Base-by-base conservation (phyloP, 2,888 invertebrate species). In the Calameuta idolon region DNA sequence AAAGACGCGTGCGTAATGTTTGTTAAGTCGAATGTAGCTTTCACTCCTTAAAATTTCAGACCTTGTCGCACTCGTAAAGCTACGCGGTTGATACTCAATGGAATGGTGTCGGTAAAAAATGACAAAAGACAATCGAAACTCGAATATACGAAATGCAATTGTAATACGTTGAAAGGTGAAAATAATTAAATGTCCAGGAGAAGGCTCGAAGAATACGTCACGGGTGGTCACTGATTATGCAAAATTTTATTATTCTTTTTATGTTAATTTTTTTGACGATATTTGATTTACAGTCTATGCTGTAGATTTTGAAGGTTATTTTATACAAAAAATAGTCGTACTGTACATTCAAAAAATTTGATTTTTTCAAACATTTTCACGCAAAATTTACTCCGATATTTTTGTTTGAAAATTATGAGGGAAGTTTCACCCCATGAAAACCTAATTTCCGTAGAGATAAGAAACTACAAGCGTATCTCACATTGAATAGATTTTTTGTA, bases 21-120 rank as follows among this genome's bases (percentile, higher is more conserved):
- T 85, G 83, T 81, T 82, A 81, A 85, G 81, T 40, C 55, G 15
- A 15, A 55, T 23, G 55, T 55, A 80, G 85, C 85, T 85, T 85
- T 85, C 85, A 85, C 85, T 77, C 55, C 68, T 33, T 33, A 69
- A 55, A 79, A 79, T 76, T 79, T 79, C 76, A 30, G 40, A 35
- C 76, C 73, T 77, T 77, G 74, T 79, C 74, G 11, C 11, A 23
- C 55, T 55, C 55, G 15, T 55, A 55, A 55, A 5, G 40, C 40
- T 5, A 40, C 1, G 40, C 40, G 15, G 40, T 40, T 15, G 40
- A 1, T 23, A 5, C 40, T 40, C 40, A 9, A 40, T 23, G 15
- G 1, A 55, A 55, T 55, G 55, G 55, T 55, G 55, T 55, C 55
- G 55, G 23, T 55, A 55, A 23, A 55, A 55, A 55, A 23, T 55